A percentile compares a stretch with the other conserved stretches of the same genome.
Evolutionary conservation across 2,888 invertebrate genomes (phyloP).

Genomic region (Itoplectis maculator): DNA sequence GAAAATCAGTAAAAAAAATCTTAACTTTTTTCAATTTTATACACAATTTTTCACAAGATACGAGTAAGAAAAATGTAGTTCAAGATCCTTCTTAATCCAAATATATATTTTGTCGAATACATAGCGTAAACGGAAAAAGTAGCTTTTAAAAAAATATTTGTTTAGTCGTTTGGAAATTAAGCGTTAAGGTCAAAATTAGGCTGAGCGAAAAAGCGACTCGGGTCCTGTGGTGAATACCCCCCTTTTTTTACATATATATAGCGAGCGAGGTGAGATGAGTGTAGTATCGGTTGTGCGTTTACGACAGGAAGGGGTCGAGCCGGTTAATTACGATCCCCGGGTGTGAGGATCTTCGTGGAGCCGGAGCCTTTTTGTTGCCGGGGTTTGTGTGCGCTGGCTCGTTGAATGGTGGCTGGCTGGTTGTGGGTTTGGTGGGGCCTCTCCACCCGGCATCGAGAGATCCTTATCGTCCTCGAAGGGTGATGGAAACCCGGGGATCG

Average conservation of each 20-base stretch:
- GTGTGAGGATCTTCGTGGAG: constrained; percentile 73
- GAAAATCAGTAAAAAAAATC: too few relatives aligned
- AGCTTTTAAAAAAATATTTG: too few relatives aligned
- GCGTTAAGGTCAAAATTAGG: too few relatives aligned
- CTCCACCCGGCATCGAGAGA: constrained; percentile 66
- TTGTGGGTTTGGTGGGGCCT: constrained; percentile 54
- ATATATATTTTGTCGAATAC: too few relatives aligned
- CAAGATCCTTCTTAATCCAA: too few relatives aligned
- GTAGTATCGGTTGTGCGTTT: constrained; percentile 59
- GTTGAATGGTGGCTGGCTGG: constrained; percentile 52
- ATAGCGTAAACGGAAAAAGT: too few relatives aligned
- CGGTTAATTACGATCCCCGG: constrained; percentile 69
- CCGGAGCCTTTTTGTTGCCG: constrained; percentile 81
- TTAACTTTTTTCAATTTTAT: too few relatives aligned
- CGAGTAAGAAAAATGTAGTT: too few relatives aligned
- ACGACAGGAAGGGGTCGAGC: constrained; percentile 62
- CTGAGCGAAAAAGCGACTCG: too few relatives aligned
- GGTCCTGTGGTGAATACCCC: too few relatives aligned
- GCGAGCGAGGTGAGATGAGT: constrained; percentile 54
- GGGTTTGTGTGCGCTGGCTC: constrained; percentile 68
- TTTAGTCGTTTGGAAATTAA: too few relatives aligned
- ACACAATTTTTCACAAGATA: too few relatives aligned
- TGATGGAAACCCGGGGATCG: constrained; percentile 70
- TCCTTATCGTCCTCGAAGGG: constrained; percentile 70
- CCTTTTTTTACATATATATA: constrained; percentile 40